These are phyloP conservation scores for Molossus molossus DNA, from an alignment of 2,797 vertebrate species.

Conservation along the genomic window DNA sequence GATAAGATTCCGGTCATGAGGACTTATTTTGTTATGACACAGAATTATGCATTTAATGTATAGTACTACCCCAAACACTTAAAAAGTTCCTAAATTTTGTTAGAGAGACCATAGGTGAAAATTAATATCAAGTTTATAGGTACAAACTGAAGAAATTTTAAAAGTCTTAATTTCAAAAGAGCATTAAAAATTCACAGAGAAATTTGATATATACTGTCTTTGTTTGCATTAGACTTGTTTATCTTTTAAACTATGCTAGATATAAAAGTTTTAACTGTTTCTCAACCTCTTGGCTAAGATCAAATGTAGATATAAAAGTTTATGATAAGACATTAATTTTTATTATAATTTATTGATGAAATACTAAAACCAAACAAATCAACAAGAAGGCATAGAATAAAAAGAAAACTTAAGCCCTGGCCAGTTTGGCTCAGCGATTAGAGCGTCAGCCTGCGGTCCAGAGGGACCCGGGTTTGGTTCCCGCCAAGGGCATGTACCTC, in stretches of 20 bases:
- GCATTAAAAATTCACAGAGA: not conserved
- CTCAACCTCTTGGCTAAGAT: slow-evolving; percentile 14
- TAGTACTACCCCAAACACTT: not conserved
- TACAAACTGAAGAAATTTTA: not conserved
- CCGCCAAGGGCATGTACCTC: no score
- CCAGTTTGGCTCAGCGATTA: no score
- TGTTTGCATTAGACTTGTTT: not conserved
- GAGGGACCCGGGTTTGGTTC: no score
- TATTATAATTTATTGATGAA: not conserved
- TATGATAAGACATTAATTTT: not conserved
- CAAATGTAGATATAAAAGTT: slow-evolving; percentile 29
- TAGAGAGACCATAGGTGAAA: not conserved
- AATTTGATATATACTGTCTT: not conserved
- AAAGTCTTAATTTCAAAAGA: slow-evolving; percentile 22
- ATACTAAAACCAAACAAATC: not conserved
- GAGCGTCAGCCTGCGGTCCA: no score
- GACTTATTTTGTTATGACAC: not conserved
- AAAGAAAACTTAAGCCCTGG: not conserved
- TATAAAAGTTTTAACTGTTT: slow-evolving; percentile 42
- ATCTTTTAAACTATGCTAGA: not conserved
- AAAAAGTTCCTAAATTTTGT: not conserved
- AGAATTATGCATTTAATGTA: not conserved
- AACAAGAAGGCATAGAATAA: not conserved
- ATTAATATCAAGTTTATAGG: not conserved
- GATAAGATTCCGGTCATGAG: not conserved